phyloP scores from a whole-genome alignment of 2,888 invertebrate genomes.

The Ophion ventricosus region DNA sequence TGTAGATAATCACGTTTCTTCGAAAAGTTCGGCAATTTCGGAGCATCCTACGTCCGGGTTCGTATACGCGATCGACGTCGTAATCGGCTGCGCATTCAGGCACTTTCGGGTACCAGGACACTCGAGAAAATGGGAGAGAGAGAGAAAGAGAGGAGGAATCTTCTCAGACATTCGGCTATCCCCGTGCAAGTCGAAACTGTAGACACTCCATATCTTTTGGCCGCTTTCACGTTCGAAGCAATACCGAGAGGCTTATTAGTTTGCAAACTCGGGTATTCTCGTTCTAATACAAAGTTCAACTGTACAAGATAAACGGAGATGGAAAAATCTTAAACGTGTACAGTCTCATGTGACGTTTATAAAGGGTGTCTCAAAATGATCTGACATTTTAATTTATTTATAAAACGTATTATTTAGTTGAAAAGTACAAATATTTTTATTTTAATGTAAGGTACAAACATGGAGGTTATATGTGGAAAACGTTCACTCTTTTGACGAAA shows the following conservation, averaged over 20 bases:
- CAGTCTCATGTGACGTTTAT: background rate
- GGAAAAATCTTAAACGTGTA: constrained; percentile 28
- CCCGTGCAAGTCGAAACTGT: constrained; percentile 66
- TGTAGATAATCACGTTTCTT: constrained; percentile 70
- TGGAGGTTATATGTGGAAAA: no score
- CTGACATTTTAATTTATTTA: no score
- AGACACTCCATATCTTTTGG: constrained; percentile 57
- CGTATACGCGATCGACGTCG: constrained; percentile 77
- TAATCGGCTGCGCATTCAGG: constrained; percentile 79
- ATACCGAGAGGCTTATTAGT: constrained; percentile 79
- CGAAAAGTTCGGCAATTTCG: constrained; percentile 79
- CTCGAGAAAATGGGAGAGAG: background rate
- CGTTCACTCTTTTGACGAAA: no score
- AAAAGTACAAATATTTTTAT: no score
- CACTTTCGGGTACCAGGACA: constrained; percentile 21
- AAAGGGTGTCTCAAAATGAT: no score
- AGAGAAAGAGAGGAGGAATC: constrained; percentile 56
- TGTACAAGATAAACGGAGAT: constrained; percentile 43
- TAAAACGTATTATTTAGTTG: no score
- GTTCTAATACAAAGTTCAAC: constrained; percentile 70
- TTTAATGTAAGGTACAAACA: no score
- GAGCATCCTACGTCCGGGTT: constrained; percentile 66
- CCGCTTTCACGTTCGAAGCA: constrained; percentile 68
- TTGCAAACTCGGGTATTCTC: constrained; percentile 77
- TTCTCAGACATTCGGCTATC: constrained; percentile 69